These are phyloP conservation scores for Oxyruncus cristatus DNA, from an alignment of 2,113 vertebrate genomes.

Conservation along the genomic window DNA sequence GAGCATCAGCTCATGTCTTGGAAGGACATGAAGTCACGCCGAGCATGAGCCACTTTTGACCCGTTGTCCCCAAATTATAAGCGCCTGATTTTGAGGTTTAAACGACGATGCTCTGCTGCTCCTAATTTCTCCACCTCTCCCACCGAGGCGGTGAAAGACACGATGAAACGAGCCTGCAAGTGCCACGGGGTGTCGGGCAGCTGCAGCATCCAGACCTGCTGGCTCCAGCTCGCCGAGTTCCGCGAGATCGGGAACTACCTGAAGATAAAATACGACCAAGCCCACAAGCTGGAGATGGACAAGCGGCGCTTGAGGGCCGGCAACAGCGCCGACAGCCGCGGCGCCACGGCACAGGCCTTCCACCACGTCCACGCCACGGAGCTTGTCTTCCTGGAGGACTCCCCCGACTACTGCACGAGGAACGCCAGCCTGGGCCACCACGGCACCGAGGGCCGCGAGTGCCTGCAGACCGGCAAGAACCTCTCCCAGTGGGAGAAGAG, in stretches of 20 bases:
- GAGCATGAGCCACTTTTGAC: fast-evolving
- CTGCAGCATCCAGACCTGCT: constrained; percentile 95
- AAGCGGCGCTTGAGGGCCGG: constrained; percentile 82
- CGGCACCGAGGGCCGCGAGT: constrained; percentile 92
- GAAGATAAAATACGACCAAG: constrained; percentile 86
- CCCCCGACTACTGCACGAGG: constrained; percentile 89
- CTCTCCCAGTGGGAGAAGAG: constrained; percentile 79
- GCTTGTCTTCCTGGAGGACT: constrained; percentile 91
- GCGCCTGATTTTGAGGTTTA: not conserved
- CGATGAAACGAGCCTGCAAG: constrained; percentile 91
- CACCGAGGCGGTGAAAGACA: constrained; percentile 84
- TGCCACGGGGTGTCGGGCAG: constrained; percentile 97
- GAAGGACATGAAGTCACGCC: not conserved
- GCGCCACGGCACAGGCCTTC: constrained; percentile 78
- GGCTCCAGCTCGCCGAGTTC: constrained; percentile 93
- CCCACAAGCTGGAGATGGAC: constrained; percentile 91
- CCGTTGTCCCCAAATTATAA: fast-evolving
- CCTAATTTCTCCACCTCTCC: not conserved
- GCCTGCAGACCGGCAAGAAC: constrained; percentile 80
- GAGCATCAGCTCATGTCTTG: not conserved
- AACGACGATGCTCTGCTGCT: not conserved
- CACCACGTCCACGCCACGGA: constrained; percentile 79
- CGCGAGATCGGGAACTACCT: constrained; percentile 89
- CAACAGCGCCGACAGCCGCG: constrained; percentile 88
- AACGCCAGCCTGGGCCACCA: constrained; percentile 86